Base-by-base conservation (phyloP, 2,888 invertebrate genomes). In the Entomobrya multifasciata region DNA sequence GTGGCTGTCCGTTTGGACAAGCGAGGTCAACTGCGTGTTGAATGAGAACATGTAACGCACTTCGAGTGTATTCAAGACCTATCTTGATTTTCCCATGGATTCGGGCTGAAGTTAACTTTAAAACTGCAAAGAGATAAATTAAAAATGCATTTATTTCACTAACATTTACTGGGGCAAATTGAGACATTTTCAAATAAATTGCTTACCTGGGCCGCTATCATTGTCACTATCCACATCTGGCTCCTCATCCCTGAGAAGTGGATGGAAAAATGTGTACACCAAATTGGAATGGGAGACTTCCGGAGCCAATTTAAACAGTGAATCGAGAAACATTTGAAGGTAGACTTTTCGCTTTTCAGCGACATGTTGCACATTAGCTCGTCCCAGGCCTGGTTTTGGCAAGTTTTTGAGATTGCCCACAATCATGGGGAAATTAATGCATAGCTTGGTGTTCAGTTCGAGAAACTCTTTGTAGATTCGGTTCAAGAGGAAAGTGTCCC, bases 221-320 rank as follows among this genome's bases (percentile, higher is more conserved):
- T 95, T 95, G 88, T 97, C 95, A 91, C 96, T 96, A 13, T 96
- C 95, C 25, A 47, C 70, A 92, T 97, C 97, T 92, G 98, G 98
- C 17, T 90, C 90, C 74, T 91, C 90, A 93, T 99, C 99, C 89
- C 99, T 94, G 88, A 98, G 93, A 88, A 99, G 93, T 1, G 99
- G 98, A 93, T 99, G 99, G 94, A 99, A 99, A 94, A 99, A 99
- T 0, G 99, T 99, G 92, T 99, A 99, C 0, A 99, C 98, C 80
- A 99, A 94, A 93, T 98, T 98, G 8, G 96, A 97, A 93, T 99
- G 98, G 0, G 97, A 96, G 91, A 99, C 97, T 94, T 99, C 99
- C 90, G 97, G 96, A 0, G 97, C 96, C 92, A 98, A 95, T 57
- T 57, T 62, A 93, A 98, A 97, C 80, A 99, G 93, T 0, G 97